Percentiles rank a stretch among this genome's conserved stretches.
Evolutionary conservation across 2,888 invertebrate species (phyloP).

Genomic region (Allygus modestus): DNA sequence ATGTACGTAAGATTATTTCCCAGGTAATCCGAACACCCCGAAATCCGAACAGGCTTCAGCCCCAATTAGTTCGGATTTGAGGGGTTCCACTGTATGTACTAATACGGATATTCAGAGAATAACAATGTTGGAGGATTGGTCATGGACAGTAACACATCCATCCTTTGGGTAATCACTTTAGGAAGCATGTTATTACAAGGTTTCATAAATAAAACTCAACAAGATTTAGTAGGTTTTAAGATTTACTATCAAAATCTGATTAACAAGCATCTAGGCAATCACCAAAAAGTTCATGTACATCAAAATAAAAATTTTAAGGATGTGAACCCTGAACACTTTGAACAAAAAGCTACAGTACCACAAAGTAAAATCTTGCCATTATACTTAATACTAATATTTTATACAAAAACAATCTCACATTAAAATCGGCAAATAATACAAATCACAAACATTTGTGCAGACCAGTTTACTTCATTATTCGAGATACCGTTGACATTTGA

Average conservation of each 20-base stretch:
- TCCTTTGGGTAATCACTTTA: no score
- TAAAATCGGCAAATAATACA: constrained; percentile 18
- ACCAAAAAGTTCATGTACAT: constrained; percentile 5
- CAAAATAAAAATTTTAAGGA: constrained; percentile 17
- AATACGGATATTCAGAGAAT: no score
- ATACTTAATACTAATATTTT: constrained; percentile 29
- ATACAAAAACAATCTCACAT: constrained; percentile 45
- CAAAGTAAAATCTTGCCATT: constrained; percentile 7
- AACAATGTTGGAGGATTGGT: no score
- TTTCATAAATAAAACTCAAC: not conserved
- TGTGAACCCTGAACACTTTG: constrained; percentile 8
- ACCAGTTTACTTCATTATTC: not conserved
- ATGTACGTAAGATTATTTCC: no score
- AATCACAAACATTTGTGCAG: constrained; percentile 30
- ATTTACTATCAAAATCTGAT: constrained; percentile 54
- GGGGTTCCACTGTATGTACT: no score
- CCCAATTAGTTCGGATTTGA: no score
- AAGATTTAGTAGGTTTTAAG: constrained; percentile 14
- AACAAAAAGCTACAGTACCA: constrained; percentile 22
- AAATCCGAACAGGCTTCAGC: no score
- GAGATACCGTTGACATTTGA: not conserved
- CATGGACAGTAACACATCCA: no score
- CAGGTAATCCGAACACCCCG: no score
- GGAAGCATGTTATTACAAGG: no score
- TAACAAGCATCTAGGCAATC: constrained; percentile 54